phyloP scores from a whole-genome alignment of 2,113 vertebrate genomes.

The Halcyon senegalensis region DNA sequence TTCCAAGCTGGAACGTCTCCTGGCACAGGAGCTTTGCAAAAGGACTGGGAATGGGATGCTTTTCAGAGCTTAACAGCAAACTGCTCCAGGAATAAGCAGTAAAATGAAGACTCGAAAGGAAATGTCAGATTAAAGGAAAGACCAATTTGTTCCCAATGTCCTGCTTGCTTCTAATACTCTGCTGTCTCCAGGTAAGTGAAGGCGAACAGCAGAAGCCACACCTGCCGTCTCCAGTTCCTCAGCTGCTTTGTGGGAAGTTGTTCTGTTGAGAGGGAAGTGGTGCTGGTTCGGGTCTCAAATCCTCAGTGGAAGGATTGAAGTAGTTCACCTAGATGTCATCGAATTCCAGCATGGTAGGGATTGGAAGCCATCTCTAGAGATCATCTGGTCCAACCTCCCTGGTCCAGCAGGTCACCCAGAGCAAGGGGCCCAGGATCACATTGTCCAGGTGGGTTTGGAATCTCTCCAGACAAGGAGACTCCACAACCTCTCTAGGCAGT shows the following conservation, averaged over 20 bases:
- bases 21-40: not conserved
- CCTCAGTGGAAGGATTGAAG: not conserved
- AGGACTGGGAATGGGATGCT: not conserved
- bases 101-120: not conserved
- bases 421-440: too few species aligned
- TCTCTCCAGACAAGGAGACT: too few species aligned
- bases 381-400: not conserved
- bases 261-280: not conserved
- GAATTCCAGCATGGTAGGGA: not conserved
- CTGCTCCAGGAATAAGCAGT: not conserved
- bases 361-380: not conserved
- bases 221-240: not conserved
- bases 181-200: not conserved
- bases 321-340: not conserved
- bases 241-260: fast-evolving
- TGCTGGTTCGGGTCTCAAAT: not conserved
- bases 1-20: not conserved
- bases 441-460: too few species aligned
- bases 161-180: not conserved
- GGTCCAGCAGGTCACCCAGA: too few species aligned
- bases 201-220: not conserved
- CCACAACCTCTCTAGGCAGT: too few species aligned
- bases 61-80: not conserved
- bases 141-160: not conserved
- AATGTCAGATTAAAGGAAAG: not conserved